A percentile compares a stretch with the other conserved stretches of the same genome.
Conservation (phyloP, 2,113 vertebrate genomes). For the Neolamprologus tretocephalus region DNA sequence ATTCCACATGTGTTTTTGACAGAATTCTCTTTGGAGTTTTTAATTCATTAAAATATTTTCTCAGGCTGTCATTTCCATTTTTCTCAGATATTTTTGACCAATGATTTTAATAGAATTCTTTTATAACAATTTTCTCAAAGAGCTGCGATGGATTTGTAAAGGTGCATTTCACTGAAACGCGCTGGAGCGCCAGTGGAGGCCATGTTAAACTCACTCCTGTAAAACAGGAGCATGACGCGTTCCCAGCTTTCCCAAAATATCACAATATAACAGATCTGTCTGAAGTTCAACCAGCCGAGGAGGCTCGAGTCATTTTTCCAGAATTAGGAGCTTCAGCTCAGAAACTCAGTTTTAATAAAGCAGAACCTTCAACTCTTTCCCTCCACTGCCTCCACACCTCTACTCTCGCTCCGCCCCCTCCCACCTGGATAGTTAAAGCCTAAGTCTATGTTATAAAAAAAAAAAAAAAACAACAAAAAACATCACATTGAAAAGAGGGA, state of each 20-base stretch:
- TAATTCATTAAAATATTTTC: background rate
- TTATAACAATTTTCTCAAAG: background rate
- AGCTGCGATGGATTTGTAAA: background rate
- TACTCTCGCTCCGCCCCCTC: background rate
- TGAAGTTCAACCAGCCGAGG: background rate
- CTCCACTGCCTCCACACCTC: background rate
- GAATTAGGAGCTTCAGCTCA: background rate
- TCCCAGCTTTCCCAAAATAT: background rate
- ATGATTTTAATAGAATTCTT: background rate
- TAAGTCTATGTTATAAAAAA: slow-evolving; percentile 49
- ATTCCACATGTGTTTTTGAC: background rate
- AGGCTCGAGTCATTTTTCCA: background rate
- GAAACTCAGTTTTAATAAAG: background rate
- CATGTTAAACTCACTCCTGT: background rate
- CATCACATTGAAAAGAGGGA: slow-evolving; percentile 59
- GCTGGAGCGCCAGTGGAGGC: background rate
- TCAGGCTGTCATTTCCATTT: background rate
- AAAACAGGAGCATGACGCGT: background rate
- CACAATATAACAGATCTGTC: background rate
- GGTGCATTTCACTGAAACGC: background rate
- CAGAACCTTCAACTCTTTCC: background rate
- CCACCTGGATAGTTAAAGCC: background rate
- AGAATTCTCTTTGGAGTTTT: background rate
- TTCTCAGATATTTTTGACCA: background rate
- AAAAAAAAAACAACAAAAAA: background rate